A percentile compares a stretch with the other conserved stretches of the same genome.
These are phyloP conservation scores for Tangara arthus DNA, from an alignment of 2,797 vertebrate genomes.

Conservation along the genomic window DNA sequence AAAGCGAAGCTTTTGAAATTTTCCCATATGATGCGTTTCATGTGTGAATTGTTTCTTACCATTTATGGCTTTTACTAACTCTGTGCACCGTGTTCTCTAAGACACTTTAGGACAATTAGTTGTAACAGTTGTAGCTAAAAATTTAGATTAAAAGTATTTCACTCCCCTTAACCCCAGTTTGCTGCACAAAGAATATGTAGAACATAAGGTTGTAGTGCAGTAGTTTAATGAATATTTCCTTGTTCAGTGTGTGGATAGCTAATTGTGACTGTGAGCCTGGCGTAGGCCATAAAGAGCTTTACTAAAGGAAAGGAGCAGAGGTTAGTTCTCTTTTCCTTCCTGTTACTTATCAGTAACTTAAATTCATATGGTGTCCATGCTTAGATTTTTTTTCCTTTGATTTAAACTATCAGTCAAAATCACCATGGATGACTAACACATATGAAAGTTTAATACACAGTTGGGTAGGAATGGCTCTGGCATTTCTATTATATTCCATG, in stretches of 20 bases:
- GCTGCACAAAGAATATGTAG: neutral
- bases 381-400: neutral
- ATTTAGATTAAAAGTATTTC: neutral
- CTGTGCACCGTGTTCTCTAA: neutral
- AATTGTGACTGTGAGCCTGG: neutral
- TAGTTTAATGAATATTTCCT: neutral
- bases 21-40: neutral
- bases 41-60: neutral
- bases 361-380: neutral
- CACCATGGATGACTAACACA: fast-evolving
- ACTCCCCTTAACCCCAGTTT: neutral
- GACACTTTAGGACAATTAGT: neutral
- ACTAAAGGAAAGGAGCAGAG: neutral
- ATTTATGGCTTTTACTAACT: neutral
- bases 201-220: neutral
- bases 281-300: neutral
- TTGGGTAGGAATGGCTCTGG: neutral
- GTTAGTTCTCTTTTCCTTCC: neutral
- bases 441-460: neutral
- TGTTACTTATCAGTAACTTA: neutral
- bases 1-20: neutral
- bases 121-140: neutral
- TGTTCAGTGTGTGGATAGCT: neutral
- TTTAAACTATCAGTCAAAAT: neutral
- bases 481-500: neutral